phyloP scores from a whole-genome alignment of 2,113 vertebrate species.

The Scatophagus argus region DNA sequence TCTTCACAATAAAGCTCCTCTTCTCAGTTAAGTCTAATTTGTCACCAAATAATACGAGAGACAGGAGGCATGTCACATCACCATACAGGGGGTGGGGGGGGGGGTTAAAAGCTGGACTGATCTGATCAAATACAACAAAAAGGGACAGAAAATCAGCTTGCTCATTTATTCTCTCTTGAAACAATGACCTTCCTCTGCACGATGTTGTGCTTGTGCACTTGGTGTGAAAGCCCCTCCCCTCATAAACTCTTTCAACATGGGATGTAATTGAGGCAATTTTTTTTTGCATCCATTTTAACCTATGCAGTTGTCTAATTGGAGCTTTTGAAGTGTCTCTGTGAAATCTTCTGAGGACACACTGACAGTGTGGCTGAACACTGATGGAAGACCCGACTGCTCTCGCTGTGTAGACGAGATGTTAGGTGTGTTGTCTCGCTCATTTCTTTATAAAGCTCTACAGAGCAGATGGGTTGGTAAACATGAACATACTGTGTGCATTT shows the following conservation, averaged over 20 bases:
- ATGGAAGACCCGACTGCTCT: background rate
- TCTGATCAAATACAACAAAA: background rate
- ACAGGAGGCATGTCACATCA: too few species aligned
- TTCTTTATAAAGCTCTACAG: conserved; percentile 3
- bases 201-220: background rate
- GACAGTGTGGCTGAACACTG: background rate
- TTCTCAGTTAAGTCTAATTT: background rate
- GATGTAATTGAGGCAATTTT: background rate
- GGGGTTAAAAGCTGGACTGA: background rate
- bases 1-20: background rate
- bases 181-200: background rate
- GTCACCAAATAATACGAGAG: too few species aligned
- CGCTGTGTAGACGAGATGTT: background rate
- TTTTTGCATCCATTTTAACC: background rate
- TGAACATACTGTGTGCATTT: conserved; percentile 5
- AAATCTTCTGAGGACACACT: background rate
- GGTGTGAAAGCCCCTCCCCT: background rate
- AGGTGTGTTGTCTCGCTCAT: background rate
- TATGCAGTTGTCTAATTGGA: background rate
- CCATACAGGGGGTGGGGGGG: too few species aligned
- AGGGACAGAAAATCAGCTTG: background rate
- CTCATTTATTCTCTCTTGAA: background rate
- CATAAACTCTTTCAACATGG: background rate
- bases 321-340: background rate
- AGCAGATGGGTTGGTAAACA: conserved; percentile 20